A percentile compares a stretch with the other conserved stretches of the same genome.
Conservation (phyloP, 1,140 invertebrate genomes). For the Bombus fervidus region DNA sequence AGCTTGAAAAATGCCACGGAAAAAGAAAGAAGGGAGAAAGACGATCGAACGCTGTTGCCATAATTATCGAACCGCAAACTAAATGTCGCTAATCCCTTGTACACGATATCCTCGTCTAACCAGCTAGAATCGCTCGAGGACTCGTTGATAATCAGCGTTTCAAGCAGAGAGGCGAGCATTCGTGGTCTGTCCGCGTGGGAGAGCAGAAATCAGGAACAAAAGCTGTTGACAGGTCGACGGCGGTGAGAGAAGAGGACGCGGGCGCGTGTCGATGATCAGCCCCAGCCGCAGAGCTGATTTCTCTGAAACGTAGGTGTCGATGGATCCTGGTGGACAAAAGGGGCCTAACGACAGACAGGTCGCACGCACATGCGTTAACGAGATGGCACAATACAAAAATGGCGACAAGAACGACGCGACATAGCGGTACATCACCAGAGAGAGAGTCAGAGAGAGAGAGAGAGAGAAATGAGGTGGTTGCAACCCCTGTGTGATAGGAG, state of each 20-base stretch:
- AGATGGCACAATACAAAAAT: neutral
- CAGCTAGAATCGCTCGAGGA: neutral
- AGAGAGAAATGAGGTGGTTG: neutral
- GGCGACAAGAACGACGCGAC: neutral
- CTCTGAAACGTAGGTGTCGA: neutral
- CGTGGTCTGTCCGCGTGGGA: too few relatives aligned
- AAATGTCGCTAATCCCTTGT: neutral
- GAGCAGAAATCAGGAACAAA: neutral
- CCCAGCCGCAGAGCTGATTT: neutral
- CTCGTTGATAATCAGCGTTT: neutral
- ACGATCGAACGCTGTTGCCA: too few relatives aligned
- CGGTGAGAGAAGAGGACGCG: neutral
- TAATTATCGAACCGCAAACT: too few relatives aligned
- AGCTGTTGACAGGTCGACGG: neutral
- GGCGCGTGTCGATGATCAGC: slow-evolving; percentile 7
- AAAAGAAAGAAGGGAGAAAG: too few relatives aligned
- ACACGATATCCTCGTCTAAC: neutral
- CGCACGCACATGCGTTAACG: slow-evolving; percentile 19
- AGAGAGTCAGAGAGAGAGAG: too few relatives aligned
- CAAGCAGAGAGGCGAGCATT: neutral
- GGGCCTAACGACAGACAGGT: neutral
- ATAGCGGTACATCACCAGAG: neutral
- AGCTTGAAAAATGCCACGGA: too few relatives aligned
- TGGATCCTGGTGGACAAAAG: neutral
- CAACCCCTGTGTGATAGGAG: neutral